Conservation (phyloP, 2,797 vertebrate species). For the Sardinella longiceps region DNA sequence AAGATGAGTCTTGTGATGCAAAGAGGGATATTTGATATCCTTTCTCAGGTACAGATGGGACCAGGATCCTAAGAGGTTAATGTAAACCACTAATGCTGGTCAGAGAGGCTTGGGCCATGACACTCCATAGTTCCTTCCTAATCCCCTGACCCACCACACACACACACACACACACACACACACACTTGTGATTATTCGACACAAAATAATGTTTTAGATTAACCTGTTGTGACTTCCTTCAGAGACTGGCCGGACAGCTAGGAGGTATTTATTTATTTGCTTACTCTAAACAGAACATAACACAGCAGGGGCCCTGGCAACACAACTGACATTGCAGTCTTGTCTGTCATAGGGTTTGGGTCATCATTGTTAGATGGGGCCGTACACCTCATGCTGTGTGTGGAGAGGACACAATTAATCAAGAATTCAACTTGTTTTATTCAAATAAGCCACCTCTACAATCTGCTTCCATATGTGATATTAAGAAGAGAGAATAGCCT, state of each 20-base stretch:
- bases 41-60: conserved; percentile 30
- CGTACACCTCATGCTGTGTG: neutral
- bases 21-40: conserved; percentile 28
- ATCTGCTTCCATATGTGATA: no score
- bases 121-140: no score
- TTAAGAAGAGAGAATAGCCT: neutral
- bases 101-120: conserved; percentile 33
- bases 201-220: neutral
- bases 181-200: neutral
- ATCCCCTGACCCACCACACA: no score
- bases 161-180: no score
- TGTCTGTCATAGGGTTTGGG: neutral
- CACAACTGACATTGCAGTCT: neutral
- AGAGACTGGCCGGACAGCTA: neutral
- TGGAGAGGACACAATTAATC: no score
- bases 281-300: neutral
- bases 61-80: conserved; percentile 59
- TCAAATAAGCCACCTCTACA: no score
- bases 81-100: conserved; percentile 53
- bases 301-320: neutral
- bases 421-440: no score
- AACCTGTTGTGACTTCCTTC: neutral
- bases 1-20: neutral
- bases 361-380: neutral
- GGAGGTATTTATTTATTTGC: neutral